Evolutionary conservation across 2,797 vertebrate genomes (phyloP).

Genomic region (Xerus rutilus): DNA sequence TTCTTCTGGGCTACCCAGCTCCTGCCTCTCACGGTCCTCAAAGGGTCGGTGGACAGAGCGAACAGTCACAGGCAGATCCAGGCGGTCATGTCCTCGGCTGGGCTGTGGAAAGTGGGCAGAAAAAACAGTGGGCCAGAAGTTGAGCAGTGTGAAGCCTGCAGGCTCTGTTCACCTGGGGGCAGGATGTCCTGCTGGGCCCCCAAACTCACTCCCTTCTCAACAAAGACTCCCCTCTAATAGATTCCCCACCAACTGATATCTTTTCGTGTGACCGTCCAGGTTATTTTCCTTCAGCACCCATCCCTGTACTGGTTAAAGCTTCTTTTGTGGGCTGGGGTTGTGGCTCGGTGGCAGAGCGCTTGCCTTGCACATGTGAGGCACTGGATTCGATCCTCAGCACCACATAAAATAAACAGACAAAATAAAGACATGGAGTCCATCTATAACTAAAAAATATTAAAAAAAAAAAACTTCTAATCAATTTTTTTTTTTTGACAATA

Average conservation of each 20-base stretch:
- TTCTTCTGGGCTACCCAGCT: slow-evolving; percentile 78
- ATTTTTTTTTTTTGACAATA: too few relatives aligned
- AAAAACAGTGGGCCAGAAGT: not conserved
- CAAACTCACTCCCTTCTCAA: not conserved
- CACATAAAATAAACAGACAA: too few relatives aligned
- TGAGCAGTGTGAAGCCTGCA: not conserved
- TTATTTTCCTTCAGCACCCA: not conserved
- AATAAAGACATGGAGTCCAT: too few relatives aligned
- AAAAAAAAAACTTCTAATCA: too few relatives aligned
- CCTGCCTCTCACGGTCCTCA: slow-evolving; percentile 77
- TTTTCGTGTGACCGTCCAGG: not conserved
- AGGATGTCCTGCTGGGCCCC: fast-evolving
- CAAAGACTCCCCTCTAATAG: not conserved
- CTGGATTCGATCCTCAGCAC: too few relatives aligned
- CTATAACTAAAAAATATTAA: too few relatives aligned
- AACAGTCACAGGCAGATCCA: slow-evolving; percentile 76
- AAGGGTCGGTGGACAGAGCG: slow-evolving; percentile 80
- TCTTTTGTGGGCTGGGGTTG: not conserved
- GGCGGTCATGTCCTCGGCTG: slow-evolving; percentile 78
- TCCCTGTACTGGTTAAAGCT: too few relatives aligned
- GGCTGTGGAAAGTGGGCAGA: slow-evolving; percentile 26
- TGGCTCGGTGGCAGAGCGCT: too few relatives aligned
- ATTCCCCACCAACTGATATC: not conserved
- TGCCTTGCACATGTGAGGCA: too few relatives aligned
- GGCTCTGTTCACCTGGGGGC: not conserved